Evolutionary conservation across 1,140 invertebrate species (phyloP).

Genomic region (Temnothorax curvispinosus): DNA sequence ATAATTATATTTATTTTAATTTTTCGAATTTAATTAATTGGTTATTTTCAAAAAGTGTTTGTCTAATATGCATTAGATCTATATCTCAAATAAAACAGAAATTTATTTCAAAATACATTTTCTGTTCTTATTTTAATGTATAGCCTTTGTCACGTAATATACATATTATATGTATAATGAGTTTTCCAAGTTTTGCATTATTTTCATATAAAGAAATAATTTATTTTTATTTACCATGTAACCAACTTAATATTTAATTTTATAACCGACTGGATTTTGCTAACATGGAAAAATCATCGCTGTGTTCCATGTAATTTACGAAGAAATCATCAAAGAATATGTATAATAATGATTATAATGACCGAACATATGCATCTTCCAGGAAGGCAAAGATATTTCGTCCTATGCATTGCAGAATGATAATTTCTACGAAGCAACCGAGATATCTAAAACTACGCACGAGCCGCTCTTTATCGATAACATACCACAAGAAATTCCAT

Average conservation of each 20-base stretch:
- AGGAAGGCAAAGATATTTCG: conserved; percentile 5
- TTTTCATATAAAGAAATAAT: neutral
- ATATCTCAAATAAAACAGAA: neutral
- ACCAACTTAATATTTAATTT: neutral
- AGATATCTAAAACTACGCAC: neutral
- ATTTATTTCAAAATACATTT: neutral
- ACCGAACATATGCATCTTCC: conserved; percentile 13
- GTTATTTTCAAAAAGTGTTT: neutral
- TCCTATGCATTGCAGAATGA: neutral
- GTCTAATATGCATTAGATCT: neutral
- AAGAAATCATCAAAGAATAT: neutral
- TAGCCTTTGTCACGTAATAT: neutral
- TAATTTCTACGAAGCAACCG: neutral
- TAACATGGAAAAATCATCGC: neutral
- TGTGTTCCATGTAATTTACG: neutral
- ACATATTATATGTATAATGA: too few relatives aligned
- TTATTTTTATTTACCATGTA: neutral
- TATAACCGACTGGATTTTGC: neutral
- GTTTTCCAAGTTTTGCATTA: neutral
- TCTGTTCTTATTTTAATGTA: neutral
- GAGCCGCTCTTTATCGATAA: conserved; percentile 22
- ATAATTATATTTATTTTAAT: too few relatives aligned
- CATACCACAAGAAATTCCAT: conserved; percentile 1
- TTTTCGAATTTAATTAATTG: neutral
- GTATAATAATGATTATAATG: neutral